Base-by-base conservation (phyloP, 2,113 vertebrate genomes). In the Zapus hudsonius region DNA sequence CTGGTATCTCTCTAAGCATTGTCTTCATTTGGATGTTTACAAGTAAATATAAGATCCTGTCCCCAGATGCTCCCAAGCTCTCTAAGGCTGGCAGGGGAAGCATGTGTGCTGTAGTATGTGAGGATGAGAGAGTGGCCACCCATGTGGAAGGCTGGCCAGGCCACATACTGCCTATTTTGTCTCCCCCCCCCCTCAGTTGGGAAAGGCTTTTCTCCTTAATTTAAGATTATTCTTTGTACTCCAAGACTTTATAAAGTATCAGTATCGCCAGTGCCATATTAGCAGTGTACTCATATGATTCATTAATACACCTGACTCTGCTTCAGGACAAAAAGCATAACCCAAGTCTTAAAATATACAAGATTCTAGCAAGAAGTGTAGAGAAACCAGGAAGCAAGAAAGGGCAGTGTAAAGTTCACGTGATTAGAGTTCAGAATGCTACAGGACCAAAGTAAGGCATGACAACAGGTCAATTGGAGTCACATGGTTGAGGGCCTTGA, bases 321-420 rank as follows among this genome's bases (percentile, higher is more conserved):
- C 20, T 76, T 85, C 42, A 59, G 64, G 55, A 85, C 67, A 76
- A 81, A 94, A 72, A 36, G 17, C 38, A 67, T 59, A n/a, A 52
- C 55, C 38, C 38, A 66, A 59, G 27, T 82, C 63, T 86, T 83
- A 66, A 94, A 87, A 57, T 64, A 47, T 66, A 55, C 44, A 17
- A 52, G 20, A 52, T 61, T 87, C 66, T 79, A 87, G 63, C n/a
- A 90, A 87, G 63, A 91, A 67, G 42, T 79, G 1, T 67, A 84
- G 29, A 90, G 38, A 89, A 73, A 10, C 86, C 76, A 64, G 20
- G 78, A 84, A 84, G 29, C 64, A 79, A 74, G n/a, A 87, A 74
- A 87, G 23, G 15, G n/a, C 87, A 84, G 31, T 59, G 16, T 73
- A 40, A 67, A 86, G 78, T 38, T 92, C 67, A 87, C 36, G 36